Conservation (phyloP, 1,140 invertebrate species). For the Diprion similis region DNA sequence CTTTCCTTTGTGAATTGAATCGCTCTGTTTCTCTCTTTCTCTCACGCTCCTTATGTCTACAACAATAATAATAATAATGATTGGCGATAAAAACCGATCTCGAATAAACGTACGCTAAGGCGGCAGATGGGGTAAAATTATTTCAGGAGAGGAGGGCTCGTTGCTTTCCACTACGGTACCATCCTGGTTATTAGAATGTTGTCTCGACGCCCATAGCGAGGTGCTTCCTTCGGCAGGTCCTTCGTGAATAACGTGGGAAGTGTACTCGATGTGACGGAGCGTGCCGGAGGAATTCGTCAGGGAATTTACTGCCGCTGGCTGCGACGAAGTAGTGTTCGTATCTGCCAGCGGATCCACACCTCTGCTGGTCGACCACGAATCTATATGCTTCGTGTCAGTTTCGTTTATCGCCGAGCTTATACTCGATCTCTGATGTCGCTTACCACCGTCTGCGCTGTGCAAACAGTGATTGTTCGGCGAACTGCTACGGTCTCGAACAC, state of each 20-base stretch:
- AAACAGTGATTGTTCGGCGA: constrained; percentile 69
- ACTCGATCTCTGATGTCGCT: constrained; percentile 59
- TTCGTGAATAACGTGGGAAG: constrained; percentile 15
- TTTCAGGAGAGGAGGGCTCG: constrained; percentile 50
- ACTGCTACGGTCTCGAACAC: constrained; percentile 60
- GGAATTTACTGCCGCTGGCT: constrained; percentile 28
- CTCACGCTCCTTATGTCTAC: constrained; percentile 5
- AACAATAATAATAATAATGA: not conserved
- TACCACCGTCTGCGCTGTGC: constrained; percentile 69
- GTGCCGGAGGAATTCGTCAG: constrained; percentile 26
- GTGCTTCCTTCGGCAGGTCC: constrained; percentile 10
- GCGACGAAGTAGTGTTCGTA: constrained; percentile 26
- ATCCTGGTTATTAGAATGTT: constrained; percentile 21
- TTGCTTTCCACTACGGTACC: constrained; percentile 13
- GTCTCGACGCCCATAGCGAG: constrained; percentile 11
- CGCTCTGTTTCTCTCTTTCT: not conserved
- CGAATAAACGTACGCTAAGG: constrained; percentile 47
- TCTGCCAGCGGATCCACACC: constrained; percentile 37
- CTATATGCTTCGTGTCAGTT: constrained; percentile 40
- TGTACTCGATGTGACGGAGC: constrained; percentile 20
- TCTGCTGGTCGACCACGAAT: constrained; percentile 45
- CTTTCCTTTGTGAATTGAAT: not conserved
- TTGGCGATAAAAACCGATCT: not conserved
- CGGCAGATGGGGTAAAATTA: constrained; percentile 53
- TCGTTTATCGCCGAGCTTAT: constrained; percentile 46